Evolutionary conservation across 2,888 invertebrate species (phyloP), one percentile per base, ranked within the genome.

Genomic region (Crocallis elinguaria): DNA sequence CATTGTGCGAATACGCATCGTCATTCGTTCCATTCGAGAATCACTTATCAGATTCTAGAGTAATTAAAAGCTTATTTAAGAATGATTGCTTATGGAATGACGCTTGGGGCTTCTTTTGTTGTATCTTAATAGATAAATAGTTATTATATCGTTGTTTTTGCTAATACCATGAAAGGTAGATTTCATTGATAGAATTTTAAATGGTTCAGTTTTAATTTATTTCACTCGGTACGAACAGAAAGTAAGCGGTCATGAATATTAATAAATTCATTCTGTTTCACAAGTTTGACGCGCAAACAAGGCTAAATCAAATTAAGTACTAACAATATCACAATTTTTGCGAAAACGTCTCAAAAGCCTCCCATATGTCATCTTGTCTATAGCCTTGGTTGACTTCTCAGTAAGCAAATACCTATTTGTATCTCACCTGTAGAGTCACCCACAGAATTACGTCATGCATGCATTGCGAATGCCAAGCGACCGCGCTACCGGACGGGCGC

Each of bases 371-470:
- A 39, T 51, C 49, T 42, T 30, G 39, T 45, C 11, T 36, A 16
- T 43, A 39, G 44, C 54, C 44, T 55, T 55, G 44, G 41, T 17
- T 5, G 17, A 43, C 7, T 37, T 25, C 23, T 37, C 30, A 35
- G 23, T 36, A 43, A 27, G 30, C 12, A 39, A 19, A 37, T 48
- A 49, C 25, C 32, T 39, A 33, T 35, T 39, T 29, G 23, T 32
- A 44, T 36, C 19, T 37, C 33, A 33, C 39, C 38, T 49, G 49
- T 56, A 66, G 69, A 83, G 77, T 84, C 81, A 83, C 74, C 62
- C 63, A 62, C 55, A 52, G 42, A 32, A 66, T 88, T 84, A 85
- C 86, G 86, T 86, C 85, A 88, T 69, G n/a, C 19, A n/a, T 41
- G 46, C 52, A 68, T 66, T 77, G 77, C 77, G 80, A 83, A 83